Evolutionary conservation across 2,113 vertebrate genomes (phyloP), one percentile per base, ranked within the genome.

Genomic region (Erinaceus europaeus): DNA sequence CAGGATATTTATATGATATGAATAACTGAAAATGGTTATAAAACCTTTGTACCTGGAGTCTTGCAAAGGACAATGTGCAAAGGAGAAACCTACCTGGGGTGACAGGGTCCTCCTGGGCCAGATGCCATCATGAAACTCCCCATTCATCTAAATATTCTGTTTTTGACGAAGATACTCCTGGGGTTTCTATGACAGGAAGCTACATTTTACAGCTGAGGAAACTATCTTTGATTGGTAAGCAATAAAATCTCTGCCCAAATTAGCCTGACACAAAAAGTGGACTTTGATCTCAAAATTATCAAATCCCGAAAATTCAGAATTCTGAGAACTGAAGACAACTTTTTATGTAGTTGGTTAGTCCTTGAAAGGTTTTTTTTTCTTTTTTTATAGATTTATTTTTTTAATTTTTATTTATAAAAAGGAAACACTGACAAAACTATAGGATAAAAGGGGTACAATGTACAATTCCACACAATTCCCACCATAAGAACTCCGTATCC

Each of bases 211-310:
- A 34, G 44, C 50, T 86, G 40, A 92, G 68, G 83, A 93, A 48
- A 46, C 36, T 18, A 91, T 62, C 82, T 92, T 93, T 94, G 94
- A 95, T 93, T 91, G 77, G 86, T 94, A 93, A 94, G 77, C 90
- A 85, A 72, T 89, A 78, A 96, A 94, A 94, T 93, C 91, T 62
- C 88, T 94, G 48, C 61, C 89, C 77, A 90, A 53, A 96, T 97
- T 96, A 87, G 72, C 86, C 94, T 95, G 90, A 93, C 93, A 75
- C 69, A 81, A 85, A 72, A 92, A 93, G 53, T 92, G 90, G 59
- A 93, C 93, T 96, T 93, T 94, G 90, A 96, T 96, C 93, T 95
- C 93, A 93, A 95, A 96, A 89, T 44, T 88, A 65, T 91, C 90
- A 84, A 95, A 94, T 88, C 65, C 75, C 84, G 46, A 96, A 95